Percentiles rank a stretch among this genome's conserved stretches.
These are phyloP conservation scores for Lycia hirtaria DNA, from an alignment of 2,888 invertebrate species.

Conservation along the genomic window DNA sequence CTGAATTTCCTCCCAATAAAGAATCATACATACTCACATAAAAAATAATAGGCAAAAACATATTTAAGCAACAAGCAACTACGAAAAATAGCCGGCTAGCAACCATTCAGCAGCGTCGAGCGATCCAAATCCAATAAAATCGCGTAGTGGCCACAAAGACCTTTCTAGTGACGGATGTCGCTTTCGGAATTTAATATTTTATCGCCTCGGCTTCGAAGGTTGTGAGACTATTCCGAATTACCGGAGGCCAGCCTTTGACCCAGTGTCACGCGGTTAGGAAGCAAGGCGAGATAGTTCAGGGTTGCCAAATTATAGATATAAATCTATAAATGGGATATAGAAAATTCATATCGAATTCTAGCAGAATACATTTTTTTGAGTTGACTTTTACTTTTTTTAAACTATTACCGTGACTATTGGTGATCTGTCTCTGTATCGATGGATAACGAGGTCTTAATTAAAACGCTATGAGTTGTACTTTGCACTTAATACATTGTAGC, in stretches of 20 bases:
- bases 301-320: not conserved
- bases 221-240: constrained; percentile 48
- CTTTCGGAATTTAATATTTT: constrained; percentile 64
- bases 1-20: no score
- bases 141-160: constrained; percentile 51
- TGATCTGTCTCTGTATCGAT: no score
- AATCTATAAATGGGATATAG: constrained; percentile 3
- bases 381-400: no score
- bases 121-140: constrained; percentile 63
- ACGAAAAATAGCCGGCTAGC: constrained; percentile 11
- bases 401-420: no score
- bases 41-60: no score
- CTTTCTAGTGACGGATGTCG: constrained; percentile 57
- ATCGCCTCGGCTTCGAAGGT: constrained; percentile 45
- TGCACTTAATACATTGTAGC: no score
- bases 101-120: constrained; percentile 1
- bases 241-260: constrained; percentile 31
- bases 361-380: not conserved
- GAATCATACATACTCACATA: no score
- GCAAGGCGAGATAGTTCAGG: constrained; percentile 10
- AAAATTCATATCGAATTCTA: not conserved
- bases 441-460: no score
- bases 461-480: no score
- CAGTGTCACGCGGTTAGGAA: constrained; percentile 16
- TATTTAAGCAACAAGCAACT: no score